Conservation (phyloP, 2,113 vertebrate genomes). For the Calcarius ornatus region DNA sequence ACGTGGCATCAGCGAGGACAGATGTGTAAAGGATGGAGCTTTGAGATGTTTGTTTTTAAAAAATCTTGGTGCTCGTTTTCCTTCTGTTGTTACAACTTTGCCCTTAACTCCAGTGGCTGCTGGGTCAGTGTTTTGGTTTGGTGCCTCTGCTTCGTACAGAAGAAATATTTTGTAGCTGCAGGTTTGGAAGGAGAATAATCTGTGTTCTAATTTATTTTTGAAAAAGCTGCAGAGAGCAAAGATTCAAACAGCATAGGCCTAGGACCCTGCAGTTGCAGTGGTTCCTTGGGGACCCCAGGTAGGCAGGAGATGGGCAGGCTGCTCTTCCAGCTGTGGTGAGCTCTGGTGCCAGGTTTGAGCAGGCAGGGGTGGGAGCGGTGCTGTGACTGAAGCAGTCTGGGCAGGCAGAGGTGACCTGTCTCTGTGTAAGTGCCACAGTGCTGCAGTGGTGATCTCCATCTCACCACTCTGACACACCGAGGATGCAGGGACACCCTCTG, state of each 20-base stretch:
- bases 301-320: not conserved
- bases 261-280: not conserved
- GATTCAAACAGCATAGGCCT: not conserved
- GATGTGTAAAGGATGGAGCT: not conserved
- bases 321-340: not conserved
- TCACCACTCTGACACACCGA: rapidly evolving
- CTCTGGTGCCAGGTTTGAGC: not conserved
- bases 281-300: not conserved
- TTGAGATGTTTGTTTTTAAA: not conserved
- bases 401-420: not conserved
- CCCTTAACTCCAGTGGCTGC: not conserved
- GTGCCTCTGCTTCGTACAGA: not conserved
- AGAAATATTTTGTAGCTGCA: not conserved
- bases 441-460: not conserved
- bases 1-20: not conserved
- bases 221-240: not conserved
- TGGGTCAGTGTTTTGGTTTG: not conserved
- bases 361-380: not conserved
- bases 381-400: not conserved
- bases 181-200: not conserved
- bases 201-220: not conserved
- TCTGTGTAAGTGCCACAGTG: not conserved
- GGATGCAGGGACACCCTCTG: not conserved
- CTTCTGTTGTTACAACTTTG: not conserved
- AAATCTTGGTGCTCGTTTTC: not conserved